phyloP scores from a whole-genome alignment of 2,797 vertebrate species.

The Crocidura indochinensis region DNA sequence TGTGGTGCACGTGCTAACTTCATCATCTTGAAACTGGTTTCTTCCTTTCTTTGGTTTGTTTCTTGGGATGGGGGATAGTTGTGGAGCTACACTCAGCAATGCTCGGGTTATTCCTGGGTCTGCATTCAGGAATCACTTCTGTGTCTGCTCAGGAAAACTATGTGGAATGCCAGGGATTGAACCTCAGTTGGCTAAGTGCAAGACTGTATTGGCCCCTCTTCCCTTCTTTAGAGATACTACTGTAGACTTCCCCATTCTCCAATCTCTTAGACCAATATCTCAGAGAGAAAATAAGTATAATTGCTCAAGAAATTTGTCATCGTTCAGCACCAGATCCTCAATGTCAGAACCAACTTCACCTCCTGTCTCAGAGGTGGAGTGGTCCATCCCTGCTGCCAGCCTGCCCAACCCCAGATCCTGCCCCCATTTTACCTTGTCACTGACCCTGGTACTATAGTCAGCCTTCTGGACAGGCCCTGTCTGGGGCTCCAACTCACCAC shows the following conservation, averaged over 20 bases:
- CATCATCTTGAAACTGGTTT: not conserved
- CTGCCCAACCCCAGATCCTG: too few species aligned
- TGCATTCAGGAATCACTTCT: too few species aligned
- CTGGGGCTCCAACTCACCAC: not conserved
- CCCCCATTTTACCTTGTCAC: fast-evolving
- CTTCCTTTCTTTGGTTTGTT: not conserved
- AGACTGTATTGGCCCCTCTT: not conserved
- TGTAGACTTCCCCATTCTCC: not conserved
- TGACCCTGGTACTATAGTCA: not conserved
- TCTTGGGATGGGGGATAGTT: too few species aligned
- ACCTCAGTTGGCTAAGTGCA: too few species aligned
- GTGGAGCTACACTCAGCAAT: too few species aligned
- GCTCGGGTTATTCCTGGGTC: too few species aligned
- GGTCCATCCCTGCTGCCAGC: not conserved
- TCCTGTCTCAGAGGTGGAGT: not conserved
- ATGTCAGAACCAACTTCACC: fast-evolving
- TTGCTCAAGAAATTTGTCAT: not conserved
- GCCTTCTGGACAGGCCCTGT: not conserved
- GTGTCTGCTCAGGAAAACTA: too few species aligned
- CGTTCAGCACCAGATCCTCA: conserved; percentile 10
- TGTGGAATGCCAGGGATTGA: too few species aligned
- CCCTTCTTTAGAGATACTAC: not conserved
- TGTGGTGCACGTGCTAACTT: not conserved
- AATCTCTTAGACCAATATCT: not conserved
- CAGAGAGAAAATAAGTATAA: not conserved